phyloP scores from a whole-genome alignment of 2,888 invertebrate genomes.

The Spicauda simplicius region DNA sequence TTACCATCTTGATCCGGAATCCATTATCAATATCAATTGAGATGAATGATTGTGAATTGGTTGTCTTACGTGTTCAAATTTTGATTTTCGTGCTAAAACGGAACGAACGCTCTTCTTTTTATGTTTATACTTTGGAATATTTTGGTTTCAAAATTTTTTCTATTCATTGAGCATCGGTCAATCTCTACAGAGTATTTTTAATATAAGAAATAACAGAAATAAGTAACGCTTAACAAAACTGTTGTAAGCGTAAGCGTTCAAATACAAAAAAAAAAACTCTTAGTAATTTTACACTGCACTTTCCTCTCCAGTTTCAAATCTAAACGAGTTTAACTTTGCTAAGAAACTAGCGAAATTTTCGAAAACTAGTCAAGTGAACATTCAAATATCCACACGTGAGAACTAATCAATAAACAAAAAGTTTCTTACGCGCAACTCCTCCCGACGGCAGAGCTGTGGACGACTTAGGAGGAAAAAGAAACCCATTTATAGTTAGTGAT shows the following conservation, averaged over 20 bases:
- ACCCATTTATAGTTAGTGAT: constrained; percentile 55
- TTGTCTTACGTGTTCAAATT: not conserved
- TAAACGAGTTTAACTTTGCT: not conserved
- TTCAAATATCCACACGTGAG: constrained; percentile 18
- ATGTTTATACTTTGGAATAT: too few species aligned
- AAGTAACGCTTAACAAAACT: too few species aligned
- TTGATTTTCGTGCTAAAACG: not conserved
- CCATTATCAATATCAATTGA: constrained; percentile 3
- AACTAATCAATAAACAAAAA: constrained; percentile 43
- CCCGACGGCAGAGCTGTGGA: constrained; percentile 28
- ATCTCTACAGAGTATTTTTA: too few species aligned
- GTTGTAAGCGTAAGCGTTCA: not conserved
- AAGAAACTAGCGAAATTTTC: not conserved
- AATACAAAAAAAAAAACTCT: not conserved
- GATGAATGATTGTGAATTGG: not conserved
- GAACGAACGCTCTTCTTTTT: not conserved
- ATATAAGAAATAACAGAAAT: too few species aligned
- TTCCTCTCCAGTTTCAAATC: not conserved
- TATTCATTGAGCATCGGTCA: too few species aligned
- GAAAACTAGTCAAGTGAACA: not conserved
- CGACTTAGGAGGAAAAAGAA: constrained; percentile 49
- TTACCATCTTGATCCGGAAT: not conserved
- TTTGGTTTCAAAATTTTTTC: too few species aligned
- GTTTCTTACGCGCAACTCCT: constrained; percentile 18
- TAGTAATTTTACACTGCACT: not conserved